Conservation (phyloP, 2,113 vertebrate species). For the Tyto alba region DNA sequence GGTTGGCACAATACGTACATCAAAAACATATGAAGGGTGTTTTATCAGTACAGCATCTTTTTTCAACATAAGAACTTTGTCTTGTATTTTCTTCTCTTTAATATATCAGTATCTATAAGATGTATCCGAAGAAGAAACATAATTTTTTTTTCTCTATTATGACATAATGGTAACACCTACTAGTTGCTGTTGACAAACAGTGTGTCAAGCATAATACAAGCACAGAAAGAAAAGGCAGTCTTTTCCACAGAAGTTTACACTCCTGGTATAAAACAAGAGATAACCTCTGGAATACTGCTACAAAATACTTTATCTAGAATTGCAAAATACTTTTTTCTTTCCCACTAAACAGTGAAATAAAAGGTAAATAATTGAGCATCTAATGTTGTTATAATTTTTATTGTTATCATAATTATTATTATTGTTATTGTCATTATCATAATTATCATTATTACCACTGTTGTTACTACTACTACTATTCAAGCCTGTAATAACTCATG, state of each 20-base stretch:
- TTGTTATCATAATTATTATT: not conserved
- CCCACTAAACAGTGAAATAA: not conserved
- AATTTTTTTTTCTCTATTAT: not conserved
- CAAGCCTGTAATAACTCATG: not conserved
- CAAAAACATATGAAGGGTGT: not conserved
- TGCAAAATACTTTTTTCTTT: not conserved
- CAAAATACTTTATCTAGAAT: not conserved
- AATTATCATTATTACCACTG: too few relatives aligned
- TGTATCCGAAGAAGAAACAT: not conserved
- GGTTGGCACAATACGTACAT: not conserved
- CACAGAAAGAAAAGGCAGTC: not conserved
- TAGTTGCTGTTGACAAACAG: not conserved
- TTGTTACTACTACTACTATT: not conserved
- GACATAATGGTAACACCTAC: not conserved
- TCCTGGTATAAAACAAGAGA: not conserved
- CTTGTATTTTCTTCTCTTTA: not conserved
- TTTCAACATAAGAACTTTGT: not conserved
- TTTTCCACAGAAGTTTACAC: not conserved
- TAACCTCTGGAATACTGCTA: not conserved
- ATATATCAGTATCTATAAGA: not conserved
- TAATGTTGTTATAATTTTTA: not conserved
- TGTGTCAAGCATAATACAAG: not conserved
- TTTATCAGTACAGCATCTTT: not conserved
- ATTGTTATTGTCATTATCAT: not conserved
- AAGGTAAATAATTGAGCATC: not conserved